Conservation (phyloP, 1,140 invertebrate genomes). For the Drosophila pruinosa region DNA sequence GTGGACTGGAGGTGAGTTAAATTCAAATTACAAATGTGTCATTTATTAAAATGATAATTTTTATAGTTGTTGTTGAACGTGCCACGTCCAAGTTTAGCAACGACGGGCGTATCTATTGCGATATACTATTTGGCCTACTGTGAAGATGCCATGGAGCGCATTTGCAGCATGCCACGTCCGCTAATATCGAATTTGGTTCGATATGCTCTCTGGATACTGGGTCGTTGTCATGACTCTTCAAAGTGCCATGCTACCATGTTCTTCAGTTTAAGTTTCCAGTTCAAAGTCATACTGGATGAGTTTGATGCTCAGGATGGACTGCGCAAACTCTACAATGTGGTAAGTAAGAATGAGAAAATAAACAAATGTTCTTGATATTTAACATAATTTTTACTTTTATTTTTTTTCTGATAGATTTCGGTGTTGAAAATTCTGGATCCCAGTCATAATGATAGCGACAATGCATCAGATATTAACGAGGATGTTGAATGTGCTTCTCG, state of each 20-base stretch:
- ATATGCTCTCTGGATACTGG: conserved; percentile 96
- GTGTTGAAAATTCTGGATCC: conserved; percentile 84
- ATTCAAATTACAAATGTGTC: not conserved
- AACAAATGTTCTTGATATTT: not conserved
- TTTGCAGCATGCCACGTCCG: conserved; percentile 92
- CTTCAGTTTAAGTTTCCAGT: conserved; percentile 96
- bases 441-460: conserved; percentile 89
- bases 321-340: conserved; percentile 96
- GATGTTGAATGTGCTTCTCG: conserved; percentile 95
- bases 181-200: conserved; percentile 91
- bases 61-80: conserved; percentile 91
- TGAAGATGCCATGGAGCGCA: conserved; percentile 98
- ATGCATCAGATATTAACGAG: conserved; percentile 88
- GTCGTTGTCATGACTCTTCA: conserved; percentile 97
- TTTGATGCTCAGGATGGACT: conserved; percentile 97
- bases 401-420: conserved; percentile 86
- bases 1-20: conserved; percentile 89
- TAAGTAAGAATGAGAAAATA: conserved; percentile 81
- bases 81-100: conserved; percentile 95
- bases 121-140: conserved; percentile 98
- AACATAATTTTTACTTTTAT: not conserved
- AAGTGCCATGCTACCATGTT: conserved; percentile 99
- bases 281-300: conserved; percentile 94
- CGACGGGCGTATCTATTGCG: conserved; percentile 97
- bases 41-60: not conserved